A percentile compares a stretch with the other conserved stretches of the same genome.
Evolutionary conservation across 2,797 vertebrate species (phyloP).

Genomic region (Distichodus sexfasciatus): DNA sequence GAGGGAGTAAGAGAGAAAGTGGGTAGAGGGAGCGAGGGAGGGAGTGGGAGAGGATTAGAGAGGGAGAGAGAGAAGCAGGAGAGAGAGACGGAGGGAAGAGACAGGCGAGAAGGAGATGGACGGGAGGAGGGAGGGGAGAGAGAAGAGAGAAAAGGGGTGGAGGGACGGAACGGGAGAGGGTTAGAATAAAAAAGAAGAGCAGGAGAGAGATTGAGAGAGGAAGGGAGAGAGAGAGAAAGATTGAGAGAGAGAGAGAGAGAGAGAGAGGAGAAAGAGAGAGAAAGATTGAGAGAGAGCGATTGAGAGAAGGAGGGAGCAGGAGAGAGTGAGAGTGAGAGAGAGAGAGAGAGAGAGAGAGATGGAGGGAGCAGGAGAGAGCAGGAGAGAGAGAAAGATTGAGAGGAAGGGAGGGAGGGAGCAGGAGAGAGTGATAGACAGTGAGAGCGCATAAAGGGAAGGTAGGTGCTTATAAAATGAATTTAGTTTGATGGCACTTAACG

Average conservation of each 20-base stretch:
- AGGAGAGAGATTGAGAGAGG: background rate
- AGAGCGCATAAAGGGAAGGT: too few species aligned
- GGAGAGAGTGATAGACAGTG: too few species aligned
- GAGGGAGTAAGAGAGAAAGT: slow-evolving; percentile 51
- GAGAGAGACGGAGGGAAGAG: background rate
- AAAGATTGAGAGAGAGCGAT: too few species aligned
- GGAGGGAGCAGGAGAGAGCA: too few species aligned
- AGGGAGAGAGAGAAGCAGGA: slow-evolving; percentile 6
- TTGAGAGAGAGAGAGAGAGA: background rate
- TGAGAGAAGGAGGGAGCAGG: too few species aligned
- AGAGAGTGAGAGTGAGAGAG: too few species aligned
- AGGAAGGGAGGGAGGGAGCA: too few species aligned
- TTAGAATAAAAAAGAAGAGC: background rate
- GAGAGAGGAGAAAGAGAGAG: background rate
- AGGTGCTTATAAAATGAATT: too few species aligned
- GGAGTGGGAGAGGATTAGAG: slow-evolving; percentile 1
- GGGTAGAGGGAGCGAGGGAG: slow-evolving; percentile 11
- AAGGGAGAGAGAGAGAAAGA: background rate
- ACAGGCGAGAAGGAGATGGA: background rate
- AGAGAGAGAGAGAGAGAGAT: too few species aligned
- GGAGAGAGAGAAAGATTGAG: too few species aligned
- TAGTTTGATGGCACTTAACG: too few species aligned
- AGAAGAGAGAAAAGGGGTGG: slow-evolving; percentile 2
- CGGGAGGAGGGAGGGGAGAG: background rate
- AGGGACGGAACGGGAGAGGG: slow-evolving; percentile 7